Percentiles rank a stretch among this genome's conserved stretches.
These are phyloP conservation scores for Apamea epomidion DNA, from an alignment of 2,888 invertebrate genomes.

Conservation along the genomic window DNA sequence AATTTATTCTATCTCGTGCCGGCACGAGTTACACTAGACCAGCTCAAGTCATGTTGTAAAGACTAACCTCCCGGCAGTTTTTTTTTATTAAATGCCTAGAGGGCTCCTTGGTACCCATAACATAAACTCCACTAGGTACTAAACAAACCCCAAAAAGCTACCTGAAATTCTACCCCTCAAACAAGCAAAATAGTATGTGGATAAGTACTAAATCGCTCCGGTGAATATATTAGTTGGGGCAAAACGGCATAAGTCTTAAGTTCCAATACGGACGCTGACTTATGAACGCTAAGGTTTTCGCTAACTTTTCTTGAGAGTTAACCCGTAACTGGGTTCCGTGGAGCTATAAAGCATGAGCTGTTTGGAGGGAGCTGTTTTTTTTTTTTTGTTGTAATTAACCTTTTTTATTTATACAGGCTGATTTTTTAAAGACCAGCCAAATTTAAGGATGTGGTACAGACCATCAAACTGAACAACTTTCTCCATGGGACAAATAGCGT, in stretches of 20 bases:
- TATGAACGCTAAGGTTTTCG: conserved; percentile 73
- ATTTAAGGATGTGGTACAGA: no score
- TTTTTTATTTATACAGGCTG: no score
- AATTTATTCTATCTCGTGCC: not conserved
- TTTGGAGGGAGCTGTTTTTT: not conserved
- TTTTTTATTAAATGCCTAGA: not conserved
- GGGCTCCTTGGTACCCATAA: not conserved
- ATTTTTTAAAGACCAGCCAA: no score
- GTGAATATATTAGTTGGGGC: conserved; percentile 60
- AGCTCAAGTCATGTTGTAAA: not conserved
- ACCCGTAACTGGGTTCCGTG: conserved; percentile 65
- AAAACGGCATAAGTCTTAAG: conserved; percentile 62
- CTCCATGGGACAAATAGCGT: no score
- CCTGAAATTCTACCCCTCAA: conserved; percentile 19
- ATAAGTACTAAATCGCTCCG: conserved; percentile 51
- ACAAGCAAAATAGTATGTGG: conserved; percentile 37
- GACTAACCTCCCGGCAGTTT: not conserved
- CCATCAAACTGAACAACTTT: no score
- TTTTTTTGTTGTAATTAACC: not conserved
- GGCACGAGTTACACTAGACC: not conserved
- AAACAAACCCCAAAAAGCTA: not conserved
- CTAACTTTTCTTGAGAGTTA: conserved; percentile 75
- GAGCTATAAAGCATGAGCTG: conserved; percentile 33
- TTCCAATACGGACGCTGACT: conserved; percentile 72
- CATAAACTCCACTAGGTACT: not conserved